These are phyloP conservation scores for Drosophila quasianomalipes DNA, from an alignment of 2,888 invertebrate genomes.

Conservation along the genomic window DNA sequence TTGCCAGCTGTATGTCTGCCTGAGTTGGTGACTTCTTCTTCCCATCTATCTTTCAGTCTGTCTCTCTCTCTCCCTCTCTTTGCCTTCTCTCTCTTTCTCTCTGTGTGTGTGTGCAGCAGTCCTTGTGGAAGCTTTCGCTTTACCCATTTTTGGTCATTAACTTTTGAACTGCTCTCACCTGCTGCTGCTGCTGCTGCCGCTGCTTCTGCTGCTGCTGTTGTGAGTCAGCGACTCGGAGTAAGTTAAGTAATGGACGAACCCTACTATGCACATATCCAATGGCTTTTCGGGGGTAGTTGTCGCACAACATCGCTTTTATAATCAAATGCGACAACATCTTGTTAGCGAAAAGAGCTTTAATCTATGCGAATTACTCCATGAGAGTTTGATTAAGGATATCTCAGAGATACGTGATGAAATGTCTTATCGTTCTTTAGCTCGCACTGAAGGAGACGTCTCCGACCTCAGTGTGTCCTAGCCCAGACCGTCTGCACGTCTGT, in stretches of 20 bases:
- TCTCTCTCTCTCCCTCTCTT: background rate
- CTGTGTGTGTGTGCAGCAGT: constrained; percentile 20
- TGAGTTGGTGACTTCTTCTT: constrained; percentile 16
- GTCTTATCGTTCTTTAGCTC: background rate
- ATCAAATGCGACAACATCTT: constrained; percentile 52
- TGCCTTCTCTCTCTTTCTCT: background rate
- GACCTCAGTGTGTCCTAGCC: background rate
- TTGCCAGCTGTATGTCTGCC: constrained; percentile 43
- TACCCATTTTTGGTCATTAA: constrained; percentile 75
- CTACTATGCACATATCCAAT: constrained; percentile 25
- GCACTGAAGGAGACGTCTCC: background rate
- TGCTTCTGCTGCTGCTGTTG: constrained; percentile 18
- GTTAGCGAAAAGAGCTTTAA: constrained; percentile 47
- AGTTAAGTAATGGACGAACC: constrained; percentile 54
- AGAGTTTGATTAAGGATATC: constrained; percentile 6
- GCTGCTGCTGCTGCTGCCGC: constrained; percentile 26
- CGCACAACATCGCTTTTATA: constrained; percentile 37
- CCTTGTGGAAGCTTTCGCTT: constrained; percentile 43
- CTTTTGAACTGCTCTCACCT: constrained; percentile 73
- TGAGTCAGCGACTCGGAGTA: constrained; percentile 41
- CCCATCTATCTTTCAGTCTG: constrained; percentile 12
- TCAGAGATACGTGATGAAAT: background rate
- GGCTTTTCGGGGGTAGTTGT: constrained; percentile 29
- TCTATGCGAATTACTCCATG: constrained; percentile 42
- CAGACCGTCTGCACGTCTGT: too few relatives aligned